Percentiles rank a stretch among this genome's conserved stretches.
Evolutionary conservation across 2,113 vertebrate genomes (phyloP).

Genomic region (Halcyon senegalensis): DNA sequence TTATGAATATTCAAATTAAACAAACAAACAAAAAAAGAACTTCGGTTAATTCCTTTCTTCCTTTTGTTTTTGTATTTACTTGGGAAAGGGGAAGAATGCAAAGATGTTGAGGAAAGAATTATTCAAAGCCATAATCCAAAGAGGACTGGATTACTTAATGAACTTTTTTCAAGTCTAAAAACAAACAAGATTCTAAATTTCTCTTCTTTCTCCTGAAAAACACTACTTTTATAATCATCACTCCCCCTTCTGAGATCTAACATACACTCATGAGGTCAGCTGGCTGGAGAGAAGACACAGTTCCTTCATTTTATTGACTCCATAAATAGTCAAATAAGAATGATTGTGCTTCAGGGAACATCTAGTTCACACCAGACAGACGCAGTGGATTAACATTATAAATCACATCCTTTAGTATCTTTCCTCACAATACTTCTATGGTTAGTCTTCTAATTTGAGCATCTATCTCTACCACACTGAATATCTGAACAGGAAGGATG

Average conservation of each 20-base stretch:
- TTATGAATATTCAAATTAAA: not conserved
- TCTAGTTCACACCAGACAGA: conserved; percentile 13
- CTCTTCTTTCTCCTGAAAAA: not conserved
- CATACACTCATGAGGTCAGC: not conserved
- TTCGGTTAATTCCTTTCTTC: not conserved
- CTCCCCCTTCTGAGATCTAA: not conserved
- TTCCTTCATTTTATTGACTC: conserved; percentile 47
- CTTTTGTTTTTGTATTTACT: not conserved
- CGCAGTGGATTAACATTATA: not conserved
- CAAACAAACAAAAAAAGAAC: not conserved
- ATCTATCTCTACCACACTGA: not conserved
- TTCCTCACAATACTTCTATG: not conserved
- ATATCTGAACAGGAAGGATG: not conserved
- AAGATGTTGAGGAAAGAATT: not conserved
- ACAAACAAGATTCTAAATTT: not conserved
- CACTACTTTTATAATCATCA: not conserved
- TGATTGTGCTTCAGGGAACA: conserved; percentile 29
- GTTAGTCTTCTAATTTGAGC: not conserved
- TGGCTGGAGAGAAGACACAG: conserved; percentile 31
- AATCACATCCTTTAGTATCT: not conserved
- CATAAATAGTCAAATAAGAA: conserved; percentile 42
- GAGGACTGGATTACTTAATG: not conserved
- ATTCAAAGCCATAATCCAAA: not conserved
- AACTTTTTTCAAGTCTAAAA: not conserved
- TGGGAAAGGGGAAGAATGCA: not conserved